A percentile compares a stretch with the other conserved stretches of the same genome.
These are phyloP conservation scores for Anoura caudifer DNA, from an alignment of 2,113 vertebrate genomes.

Conservation along the genomic window DNA sequence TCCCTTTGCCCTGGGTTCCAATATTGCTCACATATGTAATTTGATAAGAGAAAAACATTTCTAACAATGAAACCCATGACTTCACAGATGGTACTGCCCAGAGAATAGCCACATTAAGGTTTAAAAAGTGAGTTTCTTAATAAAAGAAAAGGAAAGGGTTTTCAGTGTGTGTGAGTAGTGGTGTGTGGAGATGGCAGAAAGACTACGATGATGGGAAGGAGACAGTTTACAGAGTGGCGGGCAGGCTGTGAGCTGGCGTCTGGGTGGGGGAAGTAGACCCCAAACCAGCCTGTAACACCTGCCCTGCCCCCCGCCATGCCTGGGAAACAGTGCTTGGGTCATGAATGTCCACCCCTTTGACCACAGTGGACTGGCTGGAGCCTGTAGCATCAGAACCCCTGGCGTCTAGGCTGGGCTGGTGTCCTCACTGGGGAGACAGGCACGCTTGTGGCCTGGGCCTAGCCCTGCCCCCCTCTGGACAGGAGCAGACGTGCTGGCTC, in stretches of 20 bases:
- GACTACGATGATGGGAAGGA: fast-evolving
- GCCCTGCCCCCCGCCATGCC: too few species aligned
- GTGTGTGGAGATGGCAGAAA: too few species aligned
- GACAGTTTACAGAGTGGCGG: neutral
- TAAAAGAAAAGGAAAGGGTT: neutral
- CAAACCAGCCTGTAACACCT: neutral
- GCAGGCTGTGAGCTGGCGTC: fast-evolving
- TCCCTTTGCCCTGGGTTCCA: neutral
- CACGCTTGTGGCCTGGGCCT: fast-evolving
- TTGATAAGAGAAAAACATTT: neutral
- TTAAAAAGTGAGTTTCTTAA: neutral
- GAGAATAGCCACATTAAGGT: neutral
- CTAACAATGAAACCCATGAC: neutral
- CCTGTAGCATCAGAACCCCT: too few species aligned
- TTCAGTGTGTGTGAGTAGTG: too few species aligned
- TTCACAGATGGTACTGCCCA: neutral
- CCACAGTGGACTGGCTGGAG: neutral
- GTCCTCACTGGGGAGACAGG: neutral
- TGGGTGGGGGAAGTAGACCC: neutral
- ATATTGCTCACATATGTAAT: fast-evolving
- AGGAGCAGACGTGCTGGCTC: neutral
- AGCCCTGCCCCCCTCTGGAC: neutral
- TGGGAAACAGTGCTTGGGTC: neutral
- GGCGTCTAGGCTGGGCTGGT: neutral
- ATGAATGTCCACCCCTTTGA: neutral